phyloP scores from a whole-genome alignment of 2,888 invertebrate species.

The Neoscelio sp. region DNA sequence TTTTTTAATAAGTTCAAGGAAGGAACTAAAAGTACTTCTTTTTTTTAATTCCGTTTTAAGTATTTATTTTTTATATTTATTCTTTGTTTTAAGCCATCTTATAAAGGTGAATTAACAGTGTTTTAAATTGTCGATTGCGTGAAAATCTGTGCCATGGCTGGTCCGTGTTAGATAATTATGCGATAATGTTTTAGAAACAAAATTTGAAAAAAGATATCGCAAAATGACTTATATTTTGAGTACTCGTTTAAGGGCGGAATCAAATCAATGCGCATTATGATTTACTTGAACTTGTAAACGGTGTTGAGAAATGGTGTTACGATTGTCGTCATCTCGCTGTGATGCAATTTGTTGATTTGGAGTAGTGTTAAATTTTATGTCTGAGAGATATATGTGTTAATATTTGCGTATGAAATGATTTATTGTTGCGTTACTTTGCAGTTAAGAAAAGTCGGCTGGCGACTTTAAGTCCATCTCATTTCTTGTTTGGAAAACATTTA shows the following conservation, averaged over 20 bases:
- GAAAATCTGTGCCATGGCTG: conserved; percentile 27
- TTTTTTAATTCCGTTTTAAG: no score
- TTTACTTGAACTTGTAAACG: no score
- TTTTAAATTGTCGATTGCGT: neutral
- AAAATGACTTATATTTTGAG: neutral
- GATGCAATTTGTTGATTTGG: conserved; percentile 51
- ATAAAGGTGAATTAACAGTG: neutral
- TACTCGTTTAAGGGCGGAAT: conserved; percentile 32
- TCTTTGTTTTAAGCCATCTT: conserved; percentile 2
- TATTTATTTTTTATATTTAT: conserved; percentile 22
- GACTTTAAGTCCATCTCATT: neutral
- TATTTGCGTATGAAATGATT: conserved; percentile 21
- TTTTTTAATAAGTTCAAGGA: no score
- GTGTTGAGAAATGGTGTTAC: no score
- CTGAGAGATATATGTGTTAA: conserved; percentile 45
- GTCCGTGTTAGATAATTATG: conserved; percentile 30
- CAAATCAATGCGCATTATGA: neutral
- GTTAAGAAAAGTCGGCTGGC: neutral
- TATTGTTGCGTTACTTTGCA: conserved; percentile 16
- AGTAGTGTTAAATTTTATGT: conserved; percentile 51
- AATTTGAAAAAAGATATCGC: neutral
- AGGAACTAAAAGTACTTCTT: no score
- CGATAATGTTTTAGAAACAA: neutral
- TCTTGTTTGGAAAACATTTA: neutral
- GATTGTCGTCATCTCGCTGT: conserved; percentile 18